phyloP scores from a whole-genome alignment of 2,888 invertebrate genomes.

The Lepetodrilus schrolli region DNA sequence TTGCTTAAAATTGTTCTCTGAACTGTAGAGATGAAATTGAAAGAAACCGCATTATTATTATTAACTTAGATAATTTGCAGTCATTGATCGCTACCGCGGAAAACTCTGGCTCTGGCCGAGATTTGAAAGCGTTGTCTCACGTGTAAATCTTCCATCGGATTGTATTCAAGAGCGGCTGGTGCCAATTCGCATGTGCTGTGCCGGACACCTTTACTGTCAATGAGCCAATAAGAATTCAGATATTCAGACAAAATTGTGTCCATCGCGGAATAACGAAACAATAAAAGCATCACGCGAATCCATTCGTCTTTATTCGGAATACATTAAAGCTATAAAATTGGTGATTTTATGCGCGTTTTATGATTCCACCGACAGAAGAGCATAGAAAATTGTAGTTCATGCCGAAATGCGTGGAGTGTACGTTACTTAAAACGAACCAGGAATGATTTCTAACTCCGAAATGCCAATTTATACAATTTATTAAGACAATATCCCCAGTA shows the following conservation, averaged over 20 bases:
- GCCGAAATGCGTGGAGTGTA: neutral
- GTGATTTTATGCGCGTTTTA: constrained; percentile 22
- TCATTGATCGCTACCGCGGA: too few species aligned
- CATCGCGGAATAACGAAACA: constrained; percentile 6
- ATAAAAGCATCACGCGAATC: constrained; percentile 1
- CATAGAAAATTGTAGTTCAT: constrained; percentile 8
- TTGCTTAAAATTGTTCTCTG: too few species aligned
- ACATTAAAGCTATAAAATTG: constrained; percentile 17
- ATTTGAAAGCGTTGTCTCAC: neutral
- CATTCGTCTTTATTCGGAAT: constrained; percentile 25
- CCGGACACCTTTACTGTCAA: constrained; percentile 5
- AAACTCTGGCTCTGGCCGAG: too few species aligned
- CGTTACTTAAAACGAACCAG: neutral
- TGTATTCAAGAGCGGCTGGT: constrained; percentile 10
- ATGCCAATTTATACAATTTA: constrained; percentile 21
- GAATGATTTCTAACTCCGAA: constrained; percentile 5
- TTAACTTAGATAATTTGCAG: too few species aligned
- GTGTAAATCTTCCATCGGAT: neutral
- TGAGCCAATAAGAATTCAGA: constrained; percentile 20
- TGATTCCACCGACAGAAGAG: constrained; percentile 16
- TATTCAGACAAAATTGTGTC: constrained; percentile 22
- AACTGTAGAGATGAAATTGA: too few species aligned
- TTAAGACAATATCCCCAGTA: neutral
- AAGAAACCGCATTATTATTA: too few species aligned
- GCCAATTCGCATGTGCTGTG: neutral